Evolutionary conservation across 1,140 invertebrate genomes (phyloP).

Genomic region (Metopolophium dirhodum): DNA sequence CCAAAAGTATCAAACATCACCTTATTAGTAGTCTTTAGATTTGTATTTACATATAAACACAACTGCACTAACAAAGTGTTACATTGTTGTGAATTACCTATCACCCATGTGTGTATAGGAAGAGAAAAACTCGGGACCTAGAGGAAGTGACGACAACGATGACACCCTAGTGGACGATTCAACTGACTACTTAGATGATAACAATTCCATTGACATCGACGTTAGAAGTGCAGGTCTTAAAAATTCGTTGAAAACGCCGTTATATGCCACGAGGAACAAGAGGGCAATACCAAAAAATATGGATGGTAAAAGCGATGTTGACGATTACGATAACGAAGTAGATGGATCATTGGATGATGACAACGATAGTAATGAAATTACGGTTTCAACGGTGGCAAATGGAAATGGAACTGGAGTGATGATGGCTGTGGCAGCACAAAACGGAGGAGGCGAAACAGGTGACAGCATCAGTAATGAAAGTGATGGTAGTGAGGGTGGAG

Average conservation of each 20-base stretch:
- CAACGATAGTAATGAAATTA: not conserved
- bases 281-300: not conserved
- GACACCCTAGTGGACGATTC: not conserved
- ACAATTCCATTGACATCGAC: not conserved
- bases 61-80: not conserved
- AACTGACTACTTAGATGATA: not conserved
- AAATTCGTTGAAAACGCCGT: not conserved
- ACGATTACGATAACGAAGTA: conserved; percentile 31
- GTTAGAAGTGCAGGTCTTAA: not conserved
- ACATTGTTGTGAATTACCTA: not conserved
- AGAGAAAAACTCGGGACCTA: not conserved
- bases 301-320: not conserved
- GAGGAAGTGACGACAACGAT: not conserved
- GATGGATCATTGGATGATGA: not conserved
- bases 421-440: not conserved
- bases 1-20: not conserved
- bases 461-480: not conserved
- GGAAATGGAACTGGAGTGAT: not conserved
- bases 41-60: not conserved
- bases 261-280: not conserved
- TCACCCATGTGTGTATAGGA: not conserved
- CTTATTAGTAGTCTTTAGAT: not conserved
- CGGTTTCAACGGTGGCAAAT: not conserved
- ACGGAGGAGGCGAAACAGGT: not conserved
- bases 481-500: not conserved